These are phyloP conservation scores for Hippocampus mohnikei DNA, from an alignment of 2,113 vertebrate species.

Conservation along the genomic window DNA sequence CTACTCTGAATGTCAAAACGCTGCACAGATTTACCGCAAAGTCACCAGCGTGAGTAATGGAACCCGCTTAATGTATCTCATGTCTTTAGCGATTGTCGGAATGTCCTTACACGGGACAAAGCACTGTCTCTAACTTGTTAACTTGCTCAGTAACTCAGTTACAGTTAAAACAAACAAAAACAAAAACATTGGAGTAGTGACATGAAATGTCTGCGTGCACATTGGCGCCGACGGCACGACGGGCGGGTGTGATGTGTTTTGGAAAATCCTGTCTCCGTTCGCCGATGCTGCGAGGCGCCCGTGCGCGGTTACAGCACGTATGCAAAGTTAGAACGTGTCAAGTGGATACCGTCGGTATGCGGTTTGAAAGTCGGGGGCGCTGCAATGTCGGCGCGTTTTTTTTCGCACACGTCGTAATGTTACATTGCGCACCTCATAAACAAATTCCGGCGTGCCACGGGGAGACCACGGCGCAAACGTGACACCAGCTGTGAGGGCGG, in stretches of 20 bases:
- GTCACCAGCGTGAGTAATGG: constrained; percentile 88
- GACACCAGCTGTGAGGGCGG: not conserved
- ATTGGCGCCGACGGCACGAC: not conserved
- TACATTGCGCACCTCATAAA: not conserved
- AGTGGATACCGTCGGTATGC: not conserved
- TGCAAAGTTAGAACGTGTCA: not conserved
- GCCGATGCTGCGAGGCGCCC: not conserved
- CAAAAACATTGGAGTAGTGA: not conserved
- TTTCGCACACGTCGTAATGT: not conserved
- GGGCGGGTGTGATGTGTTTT: not conserved
- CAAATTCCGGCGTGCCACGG: not conserved
- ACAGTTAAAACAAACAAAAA: not conserved
- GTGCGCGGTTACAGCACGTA: not conserved
- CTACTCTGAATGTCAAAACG: constrained; percentile 97
- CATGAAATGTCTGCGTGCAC: not conserved
- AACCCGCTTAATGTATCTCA: not conserved
- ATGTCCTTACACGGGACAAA: too few species aligned
- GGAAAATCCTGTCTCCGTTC: not conserved
- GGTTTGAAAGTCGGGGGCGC: not conserved
- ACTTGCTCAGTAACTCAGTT: too few species aligned
- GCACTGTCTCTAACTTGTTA: too few species aligned
- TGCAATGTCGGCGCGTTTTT: not conserved
- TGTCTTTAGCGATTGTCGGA: too few species aligned
- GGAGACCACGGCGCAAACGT: not conserved
- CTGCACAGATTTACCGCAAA: constrained; percentile 97